phyloP scores from a whole-genome alignment of 2,113 vertebrate species.

The Phalacrocorax aristotelis region DNA sequence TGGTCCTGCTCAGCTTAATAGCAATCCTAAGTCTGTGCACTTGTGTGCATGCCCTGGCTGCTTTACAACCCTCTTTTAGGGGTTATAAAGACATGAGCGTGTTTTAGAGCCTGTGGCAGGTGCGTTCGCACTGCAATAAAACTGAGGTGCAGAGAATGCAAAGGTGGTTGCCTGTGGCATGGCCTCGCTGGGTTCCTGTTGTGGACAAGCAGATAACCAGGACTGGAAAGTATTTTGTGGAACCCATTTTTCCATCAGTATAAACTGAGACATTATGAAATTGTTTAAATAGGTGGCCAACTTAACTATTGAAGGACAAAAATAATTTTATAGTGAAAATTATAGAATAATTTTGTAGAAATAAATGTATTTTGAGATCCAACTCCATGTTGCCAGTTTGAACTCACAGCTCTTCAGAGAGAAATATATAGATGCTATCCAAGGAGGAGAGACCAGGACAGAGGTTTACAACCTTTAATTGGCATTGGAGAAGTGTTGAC shows the following conservation, averaged over 20 bases:
- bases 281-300: not conserved
- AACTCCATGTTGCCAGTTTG: not conserved
- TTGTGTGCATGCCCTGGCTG: too few relatives aligned
- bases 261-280: not conserved
- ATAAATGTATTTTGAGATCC: not conserved
- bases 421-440: not conserved
- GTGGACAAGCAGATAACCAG: not conserved
- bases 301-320: not conserved
- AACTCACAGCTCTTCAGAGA: not conserved
- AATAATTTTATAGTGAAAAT: not conserved
- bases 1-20: fast-evolving
- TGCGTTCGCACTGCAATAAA: not conserved
- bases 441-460: not conserved
- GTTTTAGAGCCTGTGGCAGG: not conserved
- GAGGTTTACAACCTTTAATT: not conserved
- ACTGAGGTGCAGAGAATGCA: not conserved
- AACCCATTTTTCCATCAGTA: not conserved
- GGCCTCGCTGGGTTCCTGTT: fast-evolving
- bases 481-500: not conserved
- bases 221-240: not conserved
- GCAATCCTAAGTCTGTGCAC: not conserved
- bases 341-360: not conserved
- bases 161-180: fast-evolving
- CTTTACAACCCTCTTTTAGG: not conserved
- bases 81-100: not conserved